Evolutionary conservation across 2,888 invertebrate genomes (phyloP), one percentile per base, ranked within the genome.

Genomic region (Crematogaster levior): DNA sequence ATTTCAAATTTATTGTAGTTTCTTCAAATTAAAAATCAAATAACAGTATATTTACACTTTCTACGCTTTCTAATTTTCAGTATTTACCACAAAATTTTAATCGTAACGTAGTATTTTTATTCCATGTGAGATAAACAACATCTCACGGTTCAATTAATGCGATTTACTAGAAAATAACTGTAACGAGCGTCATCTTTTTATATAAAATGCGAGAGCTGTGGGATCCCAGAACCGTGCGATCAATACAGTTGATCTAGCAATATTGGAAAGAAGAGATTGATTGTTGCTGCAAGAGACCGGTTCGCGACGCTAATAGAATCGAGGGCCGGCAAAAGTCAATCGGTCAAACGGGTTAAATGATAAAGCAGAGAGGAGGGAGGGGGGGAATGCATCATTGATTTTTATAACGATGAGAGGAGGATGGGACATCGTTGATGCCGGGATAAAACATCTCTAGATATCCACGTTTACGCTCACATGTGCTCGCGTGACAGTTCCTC

Each of bases 261-360:
- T 51, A 70, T 79, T 58, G 21, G 46, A 51, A 43, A 60, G 58
- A 72, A 73, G 63, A 68, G 79, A 46, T 66, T 63, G 86, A 88
- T 81, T 81, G 84, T 81, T 74, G 63, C 80, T 80, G 48, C 81
- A 48, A 56, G 34, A 48, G 81, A 84, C 84, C 73, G 82, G 85
- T 53, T 72, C 56, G 60, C 65, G 68, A 37, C 82, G 83, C 86
- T 90, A 90, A 91, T 91, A 88, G 89, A 91, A 90, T 92, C 90
- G 88, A 85, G 89, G 87, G 88, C 87, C 90, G 90, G 90, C 91
- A 90, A 91, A 89, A 82, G 83, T 83, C 86, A 86, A 85, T 89
- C 84, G 83, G 84, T 84, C 86, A 84, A 88, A 83, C 60, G 60
- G 48, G 48, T 90, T 90, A 86, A 84, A 85, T 85, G 89, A 89